These are phyloP conservation scores for Eidolon dupreanum DNA, from an alignment of 2,797 vertebrate genomes.

Conservation along the genomic window DNA sequence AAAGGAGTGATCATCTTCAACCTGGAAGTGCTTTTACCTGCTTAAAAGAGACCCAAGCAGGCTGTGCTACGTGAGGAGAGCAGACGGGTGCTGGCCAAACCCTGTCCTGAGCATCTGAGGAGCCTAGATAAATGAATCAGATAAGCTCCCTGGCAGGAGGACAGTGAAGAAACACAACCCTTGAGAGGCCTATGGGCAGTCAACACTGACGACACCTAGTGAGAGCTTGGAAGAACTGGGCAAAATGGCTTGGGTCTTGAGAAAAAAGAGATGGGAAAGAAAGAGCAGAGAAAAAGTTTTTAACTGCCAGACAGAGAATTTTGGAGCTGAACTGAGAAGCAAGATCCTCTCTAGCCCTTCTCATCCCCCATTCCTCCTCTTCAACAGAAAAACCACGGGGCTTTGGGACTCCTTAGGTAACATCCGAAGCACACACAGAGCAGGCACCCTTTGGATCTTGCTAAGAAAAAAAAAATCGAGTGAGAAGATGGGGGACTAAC, in stretches of 20 bases:
- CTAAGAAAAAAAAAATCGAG: not conserved
- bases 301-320: not conserved
- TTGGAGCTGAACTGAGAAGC: not conserved
- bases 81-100: not conserved
- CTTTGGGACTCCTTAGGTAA: not conserved
- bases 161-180: not conserved
- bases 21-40: not conserved
- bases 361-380: not conserved
- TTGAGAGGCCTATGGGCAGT: not conserved
- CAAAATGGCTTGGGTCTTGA: not conserved
- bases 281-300: not conserved
- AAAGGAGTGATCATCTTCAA: not conserved
- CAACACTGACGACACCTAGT: accelerated
- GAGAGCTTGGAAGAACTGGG: not conserved
- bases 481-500: not conserved
- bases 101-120: not conserved
- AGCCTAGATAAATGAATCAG: not conserved
- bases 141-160: not conserved
- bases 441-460: not conserved
- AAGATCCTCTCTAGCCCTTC: not conserved
- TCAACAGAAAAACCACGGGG: not conserved
- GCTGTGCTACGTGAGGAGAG: not conserved
- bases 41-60: not conserved
- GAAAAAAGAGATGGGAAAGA: not conserved
- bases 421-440: not conserved